These are phyloP conservation scores for Podargus strigoides DNA, from an alignment of 2,797 vertebrate species.

Conservation along the genomic window DNA sequence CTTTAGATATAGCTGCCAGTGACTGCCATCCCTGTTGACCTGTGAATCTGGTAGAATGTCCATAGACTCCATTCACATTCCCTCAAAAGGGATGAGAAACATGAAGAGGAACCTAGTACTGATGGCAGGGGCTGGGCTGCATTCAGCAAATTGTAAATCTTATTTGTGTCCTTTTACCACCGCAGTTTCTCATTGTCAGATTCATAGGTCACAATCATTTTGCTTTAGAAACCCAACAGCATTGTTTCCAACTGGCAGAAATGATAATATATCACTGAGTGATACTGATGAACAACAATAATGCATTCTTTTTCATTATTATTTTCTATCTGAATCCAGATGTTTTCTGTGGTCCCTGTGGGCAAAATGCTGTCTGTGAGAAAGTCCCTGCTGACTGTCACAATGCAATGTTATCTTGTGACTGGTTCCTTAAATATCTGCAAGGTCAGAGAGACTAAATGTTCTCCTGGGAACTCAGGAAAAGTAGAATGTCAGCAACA, in stretches of 20 bases:
- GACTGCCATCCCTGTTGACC: not conserved
- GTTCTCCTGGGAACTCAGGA: slow-evolving; percentile 59
- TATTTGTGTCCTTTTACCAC: not conserved
- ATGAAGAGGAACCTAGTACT: not conserved
- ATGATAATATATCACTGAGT: not conserved
- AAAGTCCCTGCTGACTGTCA: slow-evolving; percentile 58
- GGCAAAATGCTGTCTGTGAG: slow-evolving; percentile 49
- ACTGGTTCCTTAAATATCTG: slow-evolving; percentile 69
- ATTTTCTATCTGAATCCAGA: slow-evolving; percentile 38
- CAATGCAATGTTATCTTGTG: slow-evolving; percentile 44
- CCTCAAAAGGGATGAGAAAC: not conserved
- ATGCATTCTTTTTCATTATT: not conserved
- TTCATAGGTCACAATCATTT: not conserved
- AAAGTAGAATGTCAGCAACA: slow-evolving; percentile 71
- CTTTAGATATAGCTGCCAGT: not conserved
- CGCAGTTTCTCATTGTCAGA: not conserved
- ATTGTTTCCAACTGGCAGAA: not conserved
- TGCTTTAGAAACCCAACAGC: not conserved
- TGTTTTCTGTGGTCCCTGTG: slow-evolving; percentile 40
- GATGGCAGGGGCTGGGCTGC: not conserved
- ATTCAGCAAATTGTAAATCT: not conserved
- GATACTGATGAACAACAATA: not conserved
- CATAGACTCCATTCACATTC: not conserved
- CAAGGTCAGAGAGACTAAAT: slow-evolving; percentile 73
- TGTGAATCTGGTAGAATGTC: not conserved